Conservation (phyloP, 2,113 vertebrate genomes). For the Shinisaurus crocodilurus region DNA sequence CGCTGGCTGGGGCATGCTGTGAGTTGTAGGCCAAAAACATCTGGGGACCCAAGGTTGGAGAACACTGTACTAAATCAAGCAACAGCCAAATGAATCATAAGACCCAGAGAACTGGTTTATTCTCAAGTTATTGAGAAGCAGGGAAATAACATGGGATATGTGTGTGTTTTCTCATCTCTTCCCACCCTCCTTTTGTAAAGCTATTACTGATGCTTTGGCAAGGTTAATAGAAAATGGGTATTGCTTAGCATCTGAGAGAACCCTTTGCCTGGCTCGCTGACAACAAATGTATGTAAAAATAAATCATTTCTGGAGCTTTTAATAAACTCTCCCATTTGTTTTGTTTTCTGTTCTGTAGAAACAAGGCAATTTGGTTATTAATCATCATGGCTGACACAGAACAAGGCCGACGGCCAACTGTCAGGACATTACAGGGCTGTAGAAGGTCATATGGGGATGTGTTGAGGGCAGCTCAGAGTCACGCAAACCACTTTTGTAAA, state of each 20-base stretch:
- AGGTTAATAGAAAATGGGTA: not conserved
- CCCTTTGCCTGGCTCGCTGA: slow-evolving; percentile 15
- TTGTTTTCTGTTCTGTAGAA: not conserved
- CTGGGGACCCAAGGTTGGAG: too few species aligned
- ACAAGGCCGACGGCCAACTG: slow-evolving; percentile 6
- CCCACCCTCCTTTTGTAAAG: not conserved
- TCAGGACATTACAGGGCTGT: not conserved
- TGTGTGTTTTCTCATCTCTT: not conserved
- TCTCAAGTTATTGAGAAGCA: not conserved
- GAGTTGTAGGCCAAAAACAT: too few species aligned
- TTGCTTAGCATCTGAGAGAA: not conserved
- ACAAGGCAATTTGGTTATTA: slow-evolving; percentile 32
- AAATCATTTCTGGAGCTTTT: not conserved
- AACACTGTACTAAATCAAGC: too few species aligned
- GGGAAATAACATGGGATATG: not conserved
- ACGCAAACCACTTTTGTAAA: not conserved
- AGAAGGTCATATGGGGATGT: not conserved
- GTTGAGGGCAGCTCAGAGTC: not conserved
- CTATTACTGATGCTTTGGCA: slow-evolving; percentile 4
- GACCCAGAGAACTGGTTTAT: not conserved
- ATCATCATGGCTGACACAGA: slow-evolving; percentile 19
- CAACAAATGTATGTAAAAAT: not conserved
- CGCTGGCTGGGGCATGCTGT: too few species aligned
- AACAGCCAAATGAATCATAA: not conserved
- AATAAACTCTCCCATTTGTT: slow-evolving; percentile 25